A percentile compares a stretch with the other conserved stretches of the same genome.
Conservation (phyloP, 23 tunicate species). For the Trididemnum nubilum region DNA sequence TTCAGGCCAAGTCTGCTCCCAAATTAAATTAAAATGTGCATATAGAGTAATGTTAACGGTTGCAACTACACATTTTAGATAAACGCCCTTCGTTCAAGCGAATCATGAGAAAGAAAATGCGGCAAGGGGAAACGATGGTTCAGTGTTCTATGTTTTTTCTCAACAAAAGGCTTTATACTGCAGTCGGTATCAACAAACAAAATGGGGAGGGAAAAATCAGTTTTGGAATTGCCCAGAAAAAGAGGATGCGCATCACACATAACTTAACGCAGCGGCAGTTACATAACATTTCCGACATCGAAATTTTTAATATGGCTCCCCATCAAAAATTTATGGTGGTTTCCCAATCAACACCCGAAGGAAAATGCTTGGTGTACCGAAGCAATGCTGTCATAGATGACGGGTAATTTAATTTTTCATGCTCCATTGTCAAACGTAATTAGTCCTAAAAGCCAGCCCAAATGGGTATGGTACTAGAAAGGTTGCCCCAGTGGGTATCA, state of each 20-base stretch:
- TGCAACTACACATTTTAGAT: background rate
- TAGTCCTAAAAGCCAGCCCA: too few species aligned
- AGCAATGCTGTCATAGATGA: background rate
- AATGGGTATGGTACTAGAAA: too few species aligned
- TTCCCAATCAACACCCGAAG: constrained; percentile 43
- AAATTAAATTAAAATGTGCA: too few species aligned
- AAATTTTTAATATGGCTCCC: constrained; percentile 31
- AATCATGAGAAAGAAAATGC: constrained; percentile 58
- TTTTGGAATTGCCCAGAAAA: constrained; percentile 43
- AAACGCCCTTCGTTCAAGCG: constrained; percentile 48
- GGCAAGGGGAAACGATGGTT: constrained; percentile 31
- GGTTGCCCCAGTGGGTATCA: too few species aligned
- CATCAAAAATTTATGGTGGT: constrained; percentile 43
- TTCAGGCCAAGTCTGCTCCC: too few species aligned
- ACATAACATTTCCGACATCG: constrained; percentile 48
- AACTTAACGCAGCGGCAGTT: constrained; percentile 23
- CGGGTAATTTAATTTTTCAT: constrained; percentile 4
- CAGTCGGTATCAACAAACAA: constrained; percentile 34
- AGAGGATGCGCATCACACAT: constrained; percentile 50
- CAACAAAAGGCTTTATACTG: constrained; percentile 43
- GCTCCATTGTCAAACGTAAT: too few species aligned
- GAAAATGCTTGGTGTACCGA: constrained; percentile 58
- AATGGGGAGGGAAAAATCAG: constrained; percentile 66
- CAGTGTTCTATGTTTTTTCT: constrained; percentile 69
- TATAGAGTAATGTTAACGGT: background rate